Conservation (phyloP, 2,888 invertebrate species). For the Pycnomerus fuliginosus region DNA sequence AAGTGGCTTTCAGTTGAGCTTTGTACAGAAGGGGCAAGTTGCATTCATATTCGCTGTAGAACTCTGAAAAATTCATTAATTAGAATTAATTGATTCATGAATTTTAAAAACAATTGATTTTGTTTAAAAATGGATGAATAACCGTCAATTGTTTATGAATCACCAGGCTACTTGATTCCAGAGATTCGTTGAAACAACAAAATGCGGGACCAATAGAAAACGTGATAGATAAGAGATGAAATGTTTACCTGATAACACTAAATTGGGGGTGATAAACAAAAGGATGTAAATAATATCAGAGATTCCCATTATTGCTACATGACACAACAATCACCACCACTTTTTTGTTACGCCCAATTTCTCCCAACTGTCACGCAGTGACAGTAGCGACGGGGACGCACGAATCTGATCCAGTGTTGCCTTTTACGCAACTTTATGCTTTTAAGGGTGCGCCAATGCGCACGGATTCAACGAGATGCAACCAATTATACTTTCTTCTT, state of each 20-base stretch:
- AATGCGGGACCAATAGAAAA: neutral
- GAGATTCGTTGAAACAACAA: too few relatives aligned
- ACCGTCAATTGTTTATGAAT: too few relatives aligned
- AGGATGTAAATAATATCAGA: conserved; percentile 6
- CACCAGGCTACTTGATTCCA: too few relatives aligned
- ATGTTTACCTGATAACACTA: neutral
- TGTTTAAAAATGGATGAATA: neutral
- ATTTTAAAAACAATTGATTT: neutral
- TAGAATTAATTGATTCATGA: neutral
- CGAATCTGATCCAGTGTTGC: too few relatives aligned
- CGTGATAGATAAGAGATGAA: neutral
- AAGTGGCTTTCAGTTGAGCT: conserved; percentile 76
- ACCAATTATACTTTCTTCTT: too few relatives aligned
- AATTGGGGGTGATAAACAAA: conserved; percentile 1
- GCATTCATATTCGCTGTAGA: conserved; percentile 71
- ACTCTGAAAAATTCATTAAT: conserved; percentile 44
- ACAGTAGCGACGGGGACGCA: too few relatives aligned
- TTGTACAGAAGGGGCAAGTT: conserved; percentile 74
- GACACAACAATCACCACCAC: conserved; percentile 7
- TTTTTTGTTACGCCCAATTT: conserved; percentile 4
- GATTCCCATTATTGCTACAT: conserved; percentile 19
- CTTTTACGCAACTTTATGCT: too few relatives aligned
- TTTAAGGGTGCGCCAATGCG: too few relatives aligned
- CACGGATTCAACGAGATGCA: too few relatives aligned
- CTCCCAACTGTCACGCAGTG: too few relatives aligned